Evolutionary conservation across 2,888 invertebrate genomes (phyloP).

Genomic region (Nipponacmea schrenckii): DNA sequence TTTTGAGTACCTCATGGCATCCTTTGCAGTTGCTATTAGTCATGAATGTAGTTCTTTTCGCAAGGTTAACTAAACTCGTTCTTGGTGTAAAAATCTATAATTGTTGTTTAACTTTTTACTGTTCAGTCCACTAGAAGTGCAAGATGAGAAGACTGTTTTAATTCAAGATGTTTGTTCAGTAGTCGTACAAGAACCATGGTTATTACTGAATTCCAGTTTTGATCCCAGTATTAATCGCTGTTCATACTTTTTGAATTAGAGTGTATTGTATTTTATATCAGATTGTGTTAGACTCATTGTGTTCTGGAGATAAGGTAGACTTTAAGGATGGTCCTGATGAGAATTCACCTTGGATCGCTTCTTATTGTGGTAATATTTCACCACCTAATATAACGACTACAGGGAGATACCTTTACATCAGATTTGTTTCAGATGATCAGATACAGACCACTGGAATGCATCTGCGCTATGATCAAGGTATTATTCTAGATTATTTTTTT

Average conservation of each 20-base stretch:
- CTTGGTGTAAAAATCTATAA: too few relatives aligned
- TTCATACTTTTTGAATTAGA: background rate
- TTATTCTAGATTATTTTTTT: too few relatives aligned
- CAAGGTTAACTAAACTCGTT: too few relatives aligned
- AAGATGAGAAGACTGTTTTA: too few relatives aligned
- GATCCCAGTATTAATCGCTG: background rate
- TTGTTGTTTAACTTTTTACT: too few relatives aligned
- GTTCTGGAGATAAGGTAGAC: background rate
- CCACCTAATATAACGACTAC: background rate
- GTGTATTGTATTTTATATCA: background rate
- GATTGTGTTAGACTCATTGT: background rate
- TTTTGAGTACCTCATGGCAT: too few relatives aligned
- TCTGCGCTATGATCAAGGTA: background rate
- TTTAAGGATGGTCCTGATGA: background rate
- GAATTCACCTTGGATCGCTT: background rate
- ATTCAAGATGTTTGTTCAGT: too few relatives aligned
- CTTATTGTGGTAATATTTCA: background rate
- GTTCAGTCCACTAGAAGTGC: too few relatives aligned
- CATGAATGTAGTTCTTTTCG: too few relatives aligned
- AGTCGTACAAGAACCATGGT: too few relatives aligned
- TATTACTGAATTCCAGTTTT: background rate
- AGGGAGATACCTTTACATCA: background rate
- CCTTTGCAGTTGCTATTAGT: too few relatives aligned
- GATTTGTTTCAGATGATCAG: background rate
- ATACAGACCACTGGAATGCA: background rate